Base-by-base conservation (phyloP, 1,140 invertebrate species). In the Nebria ingens region DNA sequence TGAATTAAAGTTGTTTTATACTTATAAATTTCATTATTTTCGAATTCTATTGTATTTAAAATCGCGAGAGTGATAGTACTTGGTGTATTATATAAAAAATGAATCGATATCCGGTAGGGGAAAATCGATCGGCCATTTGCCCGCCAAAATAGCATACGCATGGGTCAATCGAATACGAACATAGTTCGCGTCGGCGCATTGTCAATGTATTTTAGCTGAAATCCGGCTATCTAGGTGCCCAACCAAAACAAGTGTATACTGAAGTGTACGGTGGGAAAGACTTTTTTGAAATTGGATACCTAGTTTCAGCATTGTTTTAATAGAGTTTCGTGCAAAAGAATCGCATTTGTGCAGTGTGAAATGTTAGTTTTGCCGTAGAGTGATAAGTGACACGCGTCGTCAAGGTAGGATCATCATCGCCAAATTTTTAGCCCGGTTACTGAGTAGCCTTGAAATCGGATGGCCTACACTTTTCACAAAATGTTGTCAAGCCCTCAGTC, bases 221-320 rank as follows among this genome's bases (percentile, higher is more conserved):
- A 45, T 45, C 40, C 40, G 40, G 40, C 40, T 17, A 17, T 45
- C 40, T 45, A 45, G 40, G 40, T 45, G 15, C 40, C 40, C 40
- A 45, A 45, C 40, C 40, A 45, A 45, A 45, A 45, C 40, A 45
- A 45, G 40, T 45, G 15, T 17, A 12, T 11, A 3, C 4, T 17
- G 15, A 17, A 45, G 40, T 17, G 40, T 17, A 45, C 40, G 40
- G 40, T 45, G 40, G 40, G 6, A 11, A 45, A 17, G 17, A 3
- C n/a, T n/a, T 34, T 11, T 45, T 45, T 45, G 40, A 45, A 45
- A 45, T 45, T 17, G 3, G 40, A 45, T 45, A 45, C 40, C 40
- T 3, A 11, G 40, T 45, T 45, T 45, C 15, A 4, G 6, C 40
- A 17, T 45, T 45, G 6, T 6, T 45, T 45, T 17, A 45, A 12